Conservation (phyloP, 2,113 vertebrate genomes). For the Nettapus auritus region DNA sequence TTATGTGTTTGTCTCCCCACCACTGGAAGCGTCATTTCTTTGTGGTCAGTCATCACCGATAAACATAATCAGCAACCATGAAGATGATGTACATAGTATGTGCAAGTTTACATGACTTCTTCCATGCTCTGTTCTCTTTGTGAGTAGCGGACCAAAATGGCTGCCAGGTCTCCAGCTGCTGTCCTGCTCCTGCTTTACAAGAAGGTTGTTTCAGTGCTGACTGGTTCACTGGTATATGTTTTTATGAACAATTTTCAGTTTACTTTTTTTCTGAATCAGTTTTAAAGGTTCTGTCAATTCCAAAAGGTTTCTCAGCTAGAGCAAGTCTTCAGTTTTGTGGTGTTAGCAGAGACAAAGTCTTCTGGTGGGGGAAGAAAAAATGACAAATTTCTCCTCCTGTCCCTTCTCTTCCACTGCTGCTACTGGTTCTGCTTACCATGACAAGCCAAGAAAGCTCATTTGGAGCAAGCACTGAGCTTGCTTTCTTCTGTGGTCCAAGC, state of each 20-base stretch:
- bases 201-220: neutral
- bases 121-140: neutral
- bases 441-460: neutral
- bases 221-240: neutral
- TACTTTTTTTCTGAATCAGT: neutral
- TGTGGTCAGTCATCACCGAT: neutral
- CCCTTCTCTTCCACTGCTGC: neutral
- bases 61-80: neutral
- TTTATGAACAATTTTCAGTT: neutral
- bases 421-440: neutral
- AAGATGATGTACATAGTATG: neutral
- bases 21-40: neutral
- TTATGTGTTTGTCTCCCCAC: neutral
- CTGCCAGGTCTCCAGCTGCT: neutral
- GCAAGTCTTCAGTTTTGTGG: neutral
- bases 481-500: neutral
- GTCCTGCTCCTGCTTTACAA: neutral
- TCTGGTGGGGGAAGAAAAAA: neutral
- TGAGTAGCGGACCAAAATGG: neutral
- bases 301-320: neutral
- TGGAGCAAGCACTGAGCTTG: neutral
- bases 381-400: neutral
- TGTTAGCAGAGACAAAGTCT: neutral
- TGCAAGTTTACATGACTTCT: neutral
- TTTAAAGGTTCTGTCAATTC: neutral